Base-by-base conservation (phyloP, 1,140 invertebrate genomes). In the Phenacoccus solenopsis region DNA sequence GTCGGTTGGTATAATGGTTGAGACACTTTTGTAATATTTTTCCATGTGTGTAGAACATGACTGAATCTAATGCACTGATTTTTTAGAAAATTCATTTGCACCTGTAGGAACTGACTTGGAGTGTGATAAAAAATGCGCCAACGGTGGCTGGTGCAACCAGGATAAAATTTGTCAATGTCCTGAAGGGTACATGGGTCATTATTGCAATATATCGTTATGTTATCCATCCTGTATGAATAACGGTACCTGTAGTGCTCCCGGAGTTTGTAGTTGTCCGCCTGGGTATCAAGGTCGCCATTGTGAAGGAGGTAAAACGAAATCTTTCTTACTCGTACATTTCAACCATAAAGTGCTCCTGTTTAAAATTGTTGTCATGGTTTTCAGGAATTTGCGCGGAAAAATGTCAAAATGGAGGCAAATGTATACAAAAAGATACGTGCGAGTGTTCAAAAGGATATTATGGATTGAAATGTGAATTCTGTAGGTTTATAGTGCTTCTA, bases 171-270 rank as follows among this genome's bases (percentile, higher is more conserved):
- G 89, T 78, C 88, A 91, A 73, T 96, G 93, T 79, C 87, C 88
- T 21, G 89, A 92, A 76, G 92, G 93, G 16, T 94, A 94, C 76
- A 87, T 93, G 83, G 92, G 92, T 9, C 90, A 89, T 72, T 88
- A 93, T 77, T 95, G 92, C 74, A 84, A 88, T 74, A 91, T 88
- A 72, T 91, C 92, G 22, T 81, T 95, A 3, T 96, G 93, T 76
- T 95, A 94, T 82, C 92, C 93, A 35, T 88, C 91, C 76, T 95
- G 93, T 76, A 88, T 94, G 85, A 94, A 95, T 78, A 91, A 91
- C 1, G 93, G 93, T 0, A 91, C 88, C 75, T 95, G 93, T 77
- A 90, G 90, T 27, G 88, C 90, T 13, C 93, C 92, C 10, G 92
- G 91, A 10, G 80, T 89, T 0, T 96, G 93, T 77, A 89, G 87